Evolutionary conservation across 2,888 invertebrate genomes (phyloP), one percentile per base, ranked within the genome.

Genomic region (Drosophila hamatofila): DNA sequence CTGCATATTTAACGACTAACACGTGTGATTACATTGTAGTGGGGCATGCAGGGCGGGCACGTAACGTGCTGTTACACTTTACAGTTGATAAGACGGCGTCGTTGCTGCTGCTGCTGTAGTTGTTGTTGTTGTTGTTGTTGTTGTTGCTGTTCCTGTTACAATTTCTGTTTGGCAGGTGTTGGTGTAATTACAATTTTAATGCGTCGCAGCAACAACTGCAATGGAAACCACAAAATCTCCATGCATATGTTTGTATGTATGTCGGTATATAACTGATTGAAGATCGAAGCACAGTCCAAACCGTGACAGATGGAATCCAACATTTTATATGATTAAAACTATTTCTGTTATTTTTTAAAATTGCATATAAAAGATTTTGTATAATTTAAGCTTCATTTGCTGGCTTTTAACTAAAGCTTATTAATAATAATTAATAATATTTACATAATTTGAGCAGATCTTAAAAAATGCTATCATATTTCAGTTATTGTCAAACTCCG

Each of bases 1-100:
- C 44, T 65, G 64, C 66, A 78, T 70, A 76, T 85, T 82, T 72
- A 77, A 83, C 70, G 44, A 73, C 61, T 73, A 87, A 84, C 88
- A 82, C 83, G 88, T 83, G 83, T 69, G 64, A 54, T 64, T 77
- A 88, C 86, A 88, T 64, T 77, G 85, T 85, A 70, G 65, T 64
- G 55, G 48, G 55, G 12, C 41, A 25, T 37, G 61, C 23, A 21
- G 55, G 41, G 44, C 18, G 27, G 39, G n/a, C 51, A 42, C 42
- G 39, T 27, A 30, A 51, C 55, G n/a, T 64, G 48, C 76, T 52
- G 62, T 80, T 66, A 64, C 80, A 60, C 57, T 66, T 66, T 23
- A 57, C 33, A 42, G 62, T 72, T 68, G 80, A 80, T 80, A 80
- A 80, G 72, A 59, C 25, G 70, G 21, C 62, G 65, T 65, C 60